These are phyloP conservation scores for Drosophila bunnanda DNA, from an alignment of 2,888 invertebrate species.

Conservation along the genomic window DNA sequence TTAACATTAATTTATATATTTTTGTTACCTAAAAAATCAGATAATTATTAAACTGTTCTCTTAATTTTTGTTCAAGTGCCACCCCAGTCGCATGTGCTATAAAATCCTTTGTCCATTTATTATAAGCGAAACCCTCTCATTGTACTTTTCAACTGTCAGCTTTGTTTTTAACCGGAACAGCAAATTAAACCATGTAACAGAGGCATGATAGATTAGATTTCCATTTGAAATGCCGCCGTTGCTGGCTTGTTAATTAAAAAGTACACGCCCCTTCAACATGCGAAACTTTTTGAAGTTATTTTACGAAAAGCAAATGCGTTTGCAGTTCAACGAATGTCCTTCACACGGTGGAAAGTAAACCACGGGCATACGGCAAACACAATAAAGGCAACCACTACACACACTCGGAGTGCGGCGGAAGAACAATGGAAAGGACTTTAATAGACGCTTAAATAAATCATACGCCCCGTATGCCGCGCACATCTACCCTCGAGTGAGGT, in stretches of 20 bases:
- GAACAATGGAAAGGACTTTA: slow-evolving; percentile 68
- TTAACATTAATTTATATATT: too few species aligned
- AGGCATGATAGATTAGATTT: slow-evolving; percentile 29
- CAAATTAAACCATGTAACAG: slow-evolving; percentile 36
- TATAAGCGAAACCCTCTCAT: neutral
- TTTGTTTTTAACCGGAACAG: slow-evolving; percentile 12
- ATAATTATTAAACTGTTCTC: neutral
- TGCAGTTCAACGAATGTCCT: slow-evolving; percentile 69
- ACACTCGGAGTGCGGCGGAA: slow-evolving; percentile 14
- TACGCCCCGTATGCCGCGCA: slow-evolving; percentile 64
- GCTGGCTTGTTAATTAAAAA: slow-evolving; percentile 58
- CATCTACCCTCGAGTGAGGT: slow-evolving; percentile 29
- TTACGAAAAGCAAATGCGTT: slow-evolving; percentile 40
- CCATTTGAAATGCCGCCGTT: slow-evolving; percentile 29
- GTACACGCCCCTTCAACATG: slow-evolving; percentile 38
- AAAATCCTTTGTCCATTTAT: neutral
- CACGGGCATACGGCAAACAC: slow-evolving; percentile 29
- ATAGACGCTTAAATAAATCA: slow-evolving; percentile 75
- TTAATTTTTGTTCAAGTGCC: neutral
- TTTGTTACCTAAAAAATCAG: too few species aligned
- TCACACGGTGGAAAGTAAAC: slow-evolving; percentile 45
- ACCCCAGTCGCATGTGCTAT: neutral
- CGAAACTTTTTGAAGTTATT: slow-evolving; percentile 51
- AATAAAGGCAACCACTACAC: slow-evolving; percentile 28
- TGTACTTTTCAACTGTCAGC: neutral